Evolutionary conservation across 92 coral and sea anemone species (phyloP), one percentile per base, ranked within the genome.

Genomic region (Phenganax marumi): DNA sequence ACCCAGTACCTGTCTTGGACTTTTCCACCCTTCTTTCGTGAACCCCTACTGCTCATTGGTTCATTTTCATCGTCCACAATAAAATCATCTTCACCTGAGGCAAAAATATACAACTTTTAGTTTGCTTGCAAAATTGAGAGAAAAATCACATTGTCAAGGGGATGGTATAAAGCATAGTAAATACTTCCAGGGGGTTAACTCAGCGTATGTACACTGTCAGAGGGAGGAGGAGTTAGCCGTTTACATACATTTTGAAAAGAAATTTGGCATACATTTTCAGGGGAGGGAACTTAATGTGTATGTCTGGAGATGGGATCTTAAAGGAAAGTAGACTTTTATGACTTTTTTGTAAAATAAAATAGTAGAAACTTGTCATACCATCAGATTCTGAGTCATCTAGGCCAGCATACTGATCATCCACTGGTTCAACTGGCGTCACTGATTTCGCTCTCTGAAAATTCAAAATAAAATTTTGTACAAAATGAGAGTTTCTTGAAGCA

Each of bases 61-160:
- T 93, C 89, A 24, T 97, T 97, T 39, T 96, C 99, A 86, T 96
- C 99, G 85, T 96, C 99, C 46, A 96, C 99, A 63, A 96, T 96
- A 80, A 96, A 96, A 74, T 96, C 93, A 84, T 96, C 99, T 77
- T 91, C 99, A 86, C 93, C 99, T 92, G 61, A 12, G 82, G 81
- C 43, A 33, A 33, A 33, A 33, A 33, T 1, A 33, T 2, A 33
- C 43, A 33, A 33, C 43, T 33, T 33, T 33, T 33, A 33, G 43
- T 33, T 33, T 33, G 43, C 43, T 33, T 33, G 43, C 43, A 33
- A 33, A 33, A 2, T 33, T 33, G 43, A 33, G 5, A 33, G 43
- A 33, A 33, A 2, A 33, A 33, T 33, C 43, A 33, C 43, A 33
- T 33, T 33, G 43, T 33, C 43, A 33, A 5, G 43, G 43, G 43